Conservation (phyloP, 2,797 vertebrate species). For the Pristis pectinata region DNA sequence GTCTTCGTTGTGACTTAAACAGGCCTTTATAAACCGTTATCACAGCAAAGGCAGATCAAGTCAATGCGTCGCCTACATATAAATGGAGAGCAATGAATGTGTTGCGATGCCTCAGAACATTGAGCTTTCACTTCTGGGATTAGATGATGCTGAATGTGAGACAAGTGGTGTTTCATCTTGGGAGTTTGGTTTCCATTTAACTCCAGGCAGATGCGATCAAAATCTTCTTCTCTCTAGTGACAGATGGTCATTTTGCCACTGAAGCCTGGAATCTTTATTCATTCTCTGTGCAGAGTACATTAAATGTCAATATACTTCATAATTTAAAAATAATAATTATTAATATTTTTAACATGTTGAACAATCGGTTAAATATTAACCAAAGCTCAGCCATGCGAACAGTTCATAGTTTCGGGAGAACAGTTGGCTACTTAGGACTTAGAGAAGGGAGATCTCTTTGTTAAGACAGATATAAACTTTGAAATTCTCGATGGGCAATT, state of each 20-base stretch:
- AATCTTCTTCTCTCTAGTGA: neutral
- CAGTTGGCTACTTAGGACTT: too few relatives aligned
- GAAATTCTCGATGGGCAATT: too few relatives aligned
- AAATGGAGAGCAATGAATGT: neutral
- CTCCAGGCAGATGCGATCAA: constrained; percentile 3
- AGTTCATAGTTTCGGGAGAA: neutral
- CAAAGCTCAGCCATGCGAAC: neutral
- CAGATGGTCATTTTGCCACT: neutral
- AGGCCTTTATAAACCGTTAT: constrained; percentile 10
- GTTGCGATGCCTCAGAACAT: neutral
- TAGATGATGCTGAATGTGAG: neutral
- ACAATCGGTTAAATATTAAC: neutral
- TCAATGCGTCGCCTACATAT: neutral
- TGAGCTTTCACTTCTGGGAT: neutral
- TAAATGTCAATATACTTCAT: neutral
- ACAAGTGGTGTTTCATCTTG: neutral
- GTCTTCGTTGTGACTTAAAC: neutral
- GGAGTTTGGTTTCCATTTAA: neutral
- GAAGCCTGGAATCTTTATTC: neutral
- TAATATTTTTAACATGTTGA: constrained; percentile 8
- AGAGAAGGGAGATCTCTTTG: too few relatives aligned
- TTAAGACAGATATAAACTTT: too few relatives aligned
- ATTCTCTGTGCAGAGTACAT: neutral
- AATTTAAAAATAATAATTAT: neutral
- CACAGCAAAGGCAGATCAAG: neutral